Base-by-base conservation (phyloP, 2,888 invertebrate genomes). In the Linyphia triangularis region DNA sequence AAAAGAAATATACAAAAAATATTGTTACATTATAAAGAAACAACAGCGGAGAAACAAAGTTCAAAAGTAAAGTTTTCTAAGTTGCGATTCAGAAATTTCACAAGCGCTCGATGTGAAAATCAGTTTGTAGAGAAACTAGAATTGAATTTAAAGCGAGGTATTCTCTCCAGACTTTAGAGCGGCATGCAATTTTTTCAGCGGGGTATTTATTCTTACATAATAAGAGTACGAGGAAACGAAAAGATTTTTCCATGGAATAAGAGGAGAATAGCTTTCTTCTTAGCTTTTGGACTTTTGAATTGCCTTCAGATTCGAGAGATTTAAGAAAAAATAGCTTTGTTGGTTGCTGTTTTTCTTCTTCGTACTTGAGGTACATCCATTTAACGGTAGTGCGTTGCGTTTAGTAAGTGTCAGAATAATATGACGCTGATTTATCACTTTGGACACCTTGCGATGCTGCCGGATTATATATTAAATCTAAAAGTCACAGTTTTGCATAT, bases 131-230 rank as follows among this genome's bases (percentile, higher is more conserved):
- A 24, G 22, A 37, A 63, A 67, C 78, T 30, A 40, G 78, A 79
- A 67, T 51, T 79, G 78, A 79, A 79, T 79, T 79, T 79, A 57
- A 79, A 79, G 51, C 28, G 67, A 28, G 28, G 65, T 37, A 51
- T 79, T 79, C 67, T 79, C 30, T 7, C 10, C 65, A 79, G 78
- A 79, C 30, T 13, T 63, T 26, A 67, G 30, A 26, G 43, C 30
- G 33, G 30, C 13, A 22, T 28, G 43, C 67, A 19, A 40, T 79
- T 78, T 78, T 37, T 65, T 65, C 13, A 2, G 51, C n/a, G n/a
- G 28, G 78, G 65, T 79, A 79, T 79, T 79, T 79, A 79, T 79
- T 79, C 67, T 67, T 67, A 79, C 78, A 79, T 79, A 79, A 79
- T 79, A 65, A 79, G 43, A 19, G 67, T 22, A 22, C 37, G 57